Conservation (phyloP, 1,140 invertebrate genomes). For the Ericerus pela region DNA sequence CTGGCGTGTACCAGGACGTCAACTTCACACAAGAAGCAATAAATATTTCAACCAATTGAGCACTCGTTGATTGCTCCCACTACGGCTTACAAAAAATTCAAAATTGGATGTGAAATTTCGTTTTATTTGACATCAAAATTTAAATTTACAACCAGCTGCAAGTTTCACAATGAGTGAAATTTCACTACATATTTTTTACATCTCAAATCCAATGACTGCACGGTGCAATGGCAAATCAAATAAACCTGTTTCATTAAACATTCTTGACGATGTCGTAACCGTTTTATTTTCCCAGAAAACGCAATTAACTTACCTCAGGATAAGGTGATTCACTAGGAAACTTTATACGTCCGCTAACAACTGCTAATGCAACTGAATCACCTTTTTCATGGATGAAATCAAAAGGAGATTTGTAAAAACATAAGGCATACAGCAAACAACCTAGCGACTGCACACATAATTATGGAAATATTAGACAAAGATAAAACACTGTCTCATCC, state of each 20-base stretch:
- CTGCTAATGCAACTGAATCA: constrained; percentile 72
- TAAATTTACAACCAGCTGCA: too few relatives aligned
- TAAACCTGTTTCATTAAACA: constrained; percentile 2
- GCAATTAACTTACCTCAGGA: constrained; percentile 36
- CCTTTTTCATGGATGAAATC: constrained; percentile 71
- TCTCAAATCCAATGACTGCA: too few relatives aligned
- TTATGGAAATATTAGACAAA: constrained; percentile 10
- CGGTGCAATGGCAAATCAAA: too few relatives aligned
- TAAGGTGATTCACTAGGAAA: constrained; percentile 56
- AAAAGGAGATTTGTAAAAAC: constrained; percentile 73
- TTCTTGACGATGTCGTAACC: background rate
- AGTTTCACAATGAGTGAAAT: background rate
- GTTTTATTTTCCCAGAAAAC: background rate
- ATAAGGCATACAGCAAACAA: constrained; percentile 69
- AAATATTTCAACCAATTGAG: too few relatives aligned
- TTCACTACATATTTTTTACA: too few relatives aligned
- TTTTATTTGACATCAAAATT: too few relatives aligned
- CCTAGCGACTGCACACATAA: constrained; percentile 57
- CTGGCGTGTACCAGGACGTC: too few relatives aligned
- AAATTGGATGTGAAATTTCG: background rate
- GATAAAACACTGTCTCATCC: background rate
- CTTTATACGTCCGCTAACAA: constrained; percentile 56
- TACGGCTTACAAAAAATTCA: too few relatives aligned
- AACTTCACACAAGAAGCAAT: too few relatives aligned
- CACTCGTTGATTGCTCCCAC: too few relatives aligned